Conservation (phyloP, 2,113 vertebrate genomes). For the Myiagra hebetior region DNA sequence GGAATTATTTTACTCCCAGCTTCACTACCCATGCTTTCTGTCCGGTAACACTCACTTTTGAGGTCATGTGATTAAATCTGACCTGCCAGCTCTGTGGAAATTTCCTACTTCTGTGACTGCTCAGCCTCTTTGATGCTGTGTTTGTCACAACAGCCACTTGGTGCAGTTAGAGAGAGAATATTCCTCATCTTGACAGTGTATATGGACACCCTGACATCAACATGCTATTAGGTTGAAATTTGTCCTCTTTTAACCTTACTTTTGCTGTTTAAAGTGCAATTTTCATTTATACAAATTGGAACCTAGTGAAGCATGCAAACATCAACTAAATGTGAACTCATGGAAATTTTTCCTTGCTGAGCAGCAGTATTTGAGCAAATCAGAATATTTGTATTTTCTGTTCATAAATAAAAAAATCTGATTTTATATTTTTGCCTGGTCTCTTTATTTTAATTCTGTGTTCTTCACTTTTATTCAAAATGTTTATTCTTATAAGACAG, state of each 20-base stretch:
- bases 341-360: not conserved
- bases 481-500: not conserved
- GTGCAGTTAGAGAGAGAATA: not conserved
- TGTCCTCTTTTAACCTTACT: not conserved
- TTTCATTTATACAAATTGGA: not conserved
- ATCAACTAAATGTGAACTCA: not conserved
- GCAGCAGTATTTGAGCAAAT: not conserved
- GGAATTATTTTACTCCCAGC: not conserved
- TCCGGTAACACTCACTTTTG: not conserved
- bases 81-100: not conserved
- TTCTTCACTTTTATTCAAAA: not conserved
- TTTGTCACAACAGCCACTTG: not conserved
- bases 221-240: not conserved
- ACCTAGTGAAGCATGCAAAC: not conserved
- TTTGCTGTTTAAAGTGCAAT: not conserved
- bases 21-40: not conserved
- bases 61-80: not conserved
- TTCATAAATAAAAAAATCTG: not conserved
- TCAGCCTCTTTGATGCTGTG: fast-evolving
- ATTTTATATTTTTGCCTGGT: not conserved
- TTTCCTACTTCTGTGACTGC: not conserved
- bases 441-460: not conserved
- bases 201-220: not conserved
- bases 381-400: not conserved
- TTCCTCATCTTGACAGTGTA: not conserved